Evolutionary conservation across 2,113 vertebrate species (phyloP), one percentile per base, ranked within the genome.

Genomic region (Semicossyphus pulcher): DNA sequence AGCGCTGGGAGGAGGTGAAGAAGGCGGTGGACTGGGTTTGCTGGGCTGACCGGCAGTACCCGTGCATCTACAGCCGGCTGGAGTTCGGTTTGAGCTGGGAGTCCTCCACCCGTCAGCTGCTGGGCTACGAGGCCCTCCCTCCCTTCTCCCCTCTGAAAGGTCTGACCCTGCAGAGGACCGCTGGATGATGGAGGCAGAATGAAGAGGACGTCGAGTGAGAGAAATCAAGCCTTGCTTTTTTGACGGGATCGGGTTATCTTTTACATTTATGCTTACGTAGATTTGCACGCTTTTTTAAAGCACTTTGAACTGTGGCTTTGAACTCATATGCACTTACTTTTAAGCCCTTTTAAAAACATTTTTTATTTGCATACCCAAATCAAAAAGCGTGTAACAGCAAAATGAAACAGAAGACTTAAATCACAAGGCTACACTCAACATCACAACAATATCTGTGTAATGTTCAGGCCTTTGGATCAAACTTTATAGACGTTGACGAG

Each of bases 11-110:
- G 15, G 65, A 82, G 31, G 79, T 95, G 79, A 93, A 88, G 80
- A 92, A 80, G 78, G 95, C 95, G 1, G 88, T 70, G 62, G 79
- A 93, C 34, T 95, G 95, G 94, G 92, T 87, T 14, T 72, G 88
- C 86, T 92, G 81, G 92, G 92, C 88, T 9, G 95, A 97, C 62
- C 76, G 51, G n/a, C 90, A 86, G 72, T 96, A 96, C 83, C 90
- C 95, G 5, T 94, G 91, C 42, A 82, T 96, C 89, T 96, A 83
- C 88, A 93, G 88, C 64, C 83, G 91, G 14, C 93, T 95, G 78
- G 94, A 96, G 86, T 80, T 97, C 26, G 95, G 95, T 23, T 70
- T 83, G 76, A 92, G 93, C 73, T 96, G 94, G 93, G 94, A 95
- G 53, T 94, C 92, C 1, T 91, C 91, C 75, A 96, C 95, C 9